Base-by-base conservation (phyloP, 2,888 invertebrate genomes). In the Sphaerophoria rueppellii region DNA sequence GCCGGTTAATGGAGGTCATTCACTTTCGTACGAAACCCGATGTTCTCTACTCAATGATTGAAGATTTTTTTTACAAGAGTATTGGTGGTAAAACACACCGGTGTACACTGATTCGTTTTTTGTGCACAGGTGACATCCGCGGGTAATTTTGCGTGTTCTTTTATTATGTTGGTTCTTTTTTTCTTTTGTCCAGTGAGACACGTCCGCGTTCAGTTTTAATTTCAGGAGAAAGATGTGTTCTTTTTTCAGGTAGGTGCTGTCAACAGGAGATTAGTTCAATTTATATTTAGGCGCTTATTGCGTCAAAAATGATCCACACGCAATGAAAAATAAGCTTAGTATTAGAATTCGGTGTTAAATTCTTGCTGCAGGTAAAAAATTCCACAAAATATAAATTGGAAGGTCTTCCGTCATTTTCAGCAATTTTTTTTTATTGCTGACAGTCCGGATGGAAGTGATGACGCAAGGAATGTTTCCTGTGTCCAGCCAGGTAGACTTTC, bases 1-100 rank as follows among this genome's bases (percentile, higher is more conserved):
- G 90, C 89, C 90, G 91, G 91, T 91, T 91, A 91, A 90, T 91
- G 90, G 91, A 91, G 91, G 91, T 91, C 91, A 91, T 91, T 91
- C 91, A 91, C 91, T 91, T 91, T 91, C 91, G 90, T 89, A 90
- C 90, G 91, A 90, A 91, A 85, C 85, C 58, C 76, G 81, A 81
- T 85, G 85, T 85, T 85, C 81, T 77, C 85, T 77, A 81, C 73
- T 81, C 85, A 81, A 54, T 67, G 50, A 81, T 85, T 85, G 72
- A 63, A 57, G 73, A 81, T 81, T 70, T 67, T 40, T 43, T 43
- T 4, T 54, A 67, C 67, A 40, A 32, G 67, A 32, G 67, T 80
- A 73, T 73, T 80, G 16, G 69, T 67, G 71, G 55, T 60, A 70
- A 73, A 32, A 24, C 54, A 40, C 40, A 6, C 6, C 9, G 9